Evolutionary conservation across 2,113 vertebrate species (phyloP), one percentile per base, ranked within the genome.

Genomic region (Eubucco bourcierii): DNA sequence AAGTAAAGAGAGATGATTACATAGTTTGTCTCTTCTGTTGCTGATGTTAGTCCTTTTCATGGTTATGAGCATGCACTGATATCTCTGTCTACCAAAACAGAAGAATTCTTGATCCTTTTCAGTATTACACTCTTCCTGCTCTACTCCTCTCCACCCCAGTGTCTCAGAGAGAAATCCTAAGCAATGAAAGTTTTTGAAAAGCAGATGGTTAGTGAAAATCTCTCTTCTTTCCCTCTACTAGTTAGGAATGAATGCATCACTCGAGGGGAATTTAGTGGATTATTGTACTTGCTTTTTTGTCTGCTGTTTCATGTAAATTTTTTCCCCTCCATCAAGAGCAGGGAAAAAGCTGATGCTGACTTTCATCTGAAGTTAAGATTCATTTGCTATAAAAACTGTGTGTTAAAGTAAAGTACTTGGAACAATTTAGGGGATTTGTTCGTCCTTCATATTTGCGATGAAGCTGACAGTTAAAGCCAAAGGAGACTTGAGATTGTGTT

Each of bases 351-450:
- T 85, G 31, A 56, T 4, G 4, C 34, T 82, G 84, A 64, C 53
- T 87, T 89, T 77, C 14, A 53, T 52, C 31, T 74, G 41, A 90
- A 85, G 44, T 71, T 92, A 87, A 74, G 25, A 72, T 87, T 91
- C 2, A 88, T 76, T 87, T 87, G 21, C n/a, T 72, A 1, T 92
- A 74, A 89, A 78, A 80, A n/a, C 18, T 80, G 15, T 14, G 18
- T 65, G 37, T 89, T 85, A 66, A 90, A 88, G 27, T 85, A 66
- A 90, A 88, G 28, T 82, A 39, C 25, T 80, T 64, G 47, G 20
- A 90, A 75, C 18, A 70, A 31, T 80, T 63, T 55, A 55, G 58
- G 78, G 28, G 34, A 79, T 75, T 89, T 89, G 14, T 17, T 90
- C 7, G 61, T 88, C 33, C 31, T 87, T 94, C 75, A 53, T 59